phyloP scores from a whole-genome alignment of 92 coral and sea anemone genomes.

The Epizoanthus scotinus region DNA sequence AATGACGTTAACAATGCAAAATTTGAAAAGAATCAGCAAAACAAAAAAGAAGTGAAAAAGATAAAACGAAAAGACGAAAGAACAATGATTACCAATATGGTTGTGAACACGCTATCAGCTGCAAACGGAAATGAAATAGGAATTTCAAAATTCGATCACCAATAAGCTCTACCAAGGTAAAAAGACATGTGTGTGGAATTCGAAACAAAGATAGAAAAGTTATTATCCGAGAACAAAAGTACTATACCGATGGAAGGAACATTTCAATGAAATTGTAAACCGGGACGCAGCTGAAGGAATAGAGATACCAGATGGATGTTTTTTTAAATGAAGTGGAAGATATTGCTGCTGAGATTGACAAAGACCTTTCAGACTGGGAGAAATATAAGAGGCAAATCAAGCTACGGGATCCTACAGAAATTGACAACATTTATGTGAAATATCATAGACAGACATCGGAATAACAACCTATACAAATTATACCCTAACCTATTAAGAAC shows the following conservation, averaged over 20 bases:
- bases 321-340: too few relatives aligned
- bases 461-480: too few relatives aligned
- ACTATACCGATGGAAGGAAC: neutral
- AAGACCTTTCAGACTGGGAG: too few relatives aligned
- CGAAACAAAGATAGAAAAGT: neutral
- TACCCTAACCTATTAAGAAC: too few relatives aligned
- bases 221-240: neutral
- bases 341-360: too few relatives aligned
- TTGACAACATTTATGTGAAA: too few relatives aligned
- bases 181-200: neutral
- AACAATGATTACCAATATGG: neutral
- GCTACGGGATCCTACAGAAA: too few relatives aligned
- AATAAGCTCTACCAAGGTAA: neutral
- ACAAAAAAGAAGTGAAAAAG: conserved; percentile 3
- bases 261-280: neutral
- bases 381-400: too few relatives aligned
- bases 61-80: neutral
- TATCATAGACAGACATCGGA: too few relatives aligned
- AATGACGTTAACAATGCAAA: neutral
- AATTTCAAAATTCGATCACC: too few relatives aligned
- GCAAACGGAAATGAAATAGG: neutral
- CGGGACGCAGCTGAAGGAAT: neutral
- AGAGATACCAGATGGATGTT: too few relatives aligned
- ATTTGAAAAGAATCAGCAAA: neutral
- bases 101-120: neutral